Base-by-base conservation (phyloP, 1,140 invertebrate species). In the Hydropsyche tenuis region DNA sequence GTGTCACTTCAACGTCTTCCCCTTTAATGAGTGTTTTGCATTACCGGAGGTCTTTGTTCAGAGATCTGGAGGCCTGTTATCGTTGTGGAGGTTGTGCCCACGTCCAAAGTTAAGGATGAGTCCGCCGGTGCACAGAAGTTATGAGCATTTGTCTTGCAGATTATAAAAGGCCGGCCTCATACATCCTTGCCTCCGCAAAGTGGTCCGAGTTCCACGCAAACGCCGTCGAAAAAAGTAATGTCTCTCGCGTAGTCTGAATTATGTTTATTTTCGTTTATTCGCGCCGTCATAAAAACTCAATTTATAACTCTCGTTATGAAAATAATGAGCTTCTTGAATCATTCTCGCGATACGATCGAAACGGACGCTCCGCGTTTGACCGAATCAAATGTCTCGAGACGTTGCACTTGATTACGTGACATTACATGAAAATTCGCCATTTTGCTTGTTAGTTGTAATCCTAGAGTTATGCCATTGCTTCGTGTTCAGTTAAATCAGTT, bases 101-200 rank as follows among this genome's bases (percentile, higher is more conserved):
- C 72, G 72, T 62, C 45, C 62, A 43, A 63, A 60, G 72, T 63
- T 45, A 75, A 45, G 23, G 74, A 72, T 69, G 53, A 46, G 60
- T 51, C 56, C 45, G 43, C 37, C 60, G 48, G 56, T 63, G 71
- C 69, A 65, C 74, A 70, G 74, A 73, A 76, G 71, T 76, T 76
- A 76, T 76, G 74, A 76, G 74, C 74, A 76, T 74, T 69, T 46
- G 75, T 77, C 73, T 73, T 74, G 48, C 69, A 77, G 73, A 72
- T 77, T 77, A 70, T 77, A 71, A 74, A 74, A 51, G 75, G 30
- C 63, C 45, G 46, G 73, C 22, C 65, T 37, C 48, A 70, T 70
- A 70, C 51, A 56, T 70, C 48, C 48, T 70, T 56, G 48, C 46
- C 43, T 37, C 46, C 37, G 68, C 22, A 56, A 56, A 70, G n/a